phyloP scores from a whole-genome alignment of 2,113 vertebrate species.

The Okapia johnstoni region DNA sequence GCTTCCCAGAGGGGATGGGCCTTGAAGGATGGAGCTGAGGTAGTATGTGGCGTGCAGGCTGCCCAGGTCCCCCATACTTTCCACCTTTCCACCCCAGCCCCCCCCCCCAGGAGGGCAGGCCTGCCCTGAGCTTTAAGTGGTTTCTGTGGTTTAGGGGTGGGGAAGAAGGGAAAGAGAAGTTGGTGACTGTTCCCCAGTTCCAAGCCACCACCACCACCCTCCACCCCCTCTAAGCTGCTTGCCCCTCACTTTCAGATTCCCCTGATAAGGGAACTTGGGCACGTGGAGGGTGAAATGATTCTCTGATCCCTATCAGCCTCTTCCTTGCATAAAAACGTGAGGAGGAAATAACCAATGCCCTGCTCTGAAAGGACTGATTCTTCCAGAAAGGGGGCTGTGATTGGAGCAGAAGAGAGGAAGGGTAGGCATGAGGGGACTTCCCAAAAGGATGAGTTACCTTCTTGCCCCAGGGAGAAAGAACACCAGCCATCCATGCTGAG shows the following conservation, averaged over 20 bases:
- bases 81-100: background rate
- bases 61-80: background rate
- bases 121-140: constrained; percentile 62
- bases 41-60: background rate
- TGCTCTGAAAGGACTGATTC: constrained; percentile 2
- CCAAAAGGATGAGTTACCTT: background rate
- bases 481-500: background rate
- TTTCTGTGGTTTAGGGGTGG: constrained; percentile 68
- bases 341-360: constrained; percentile 5
- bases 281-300: constrained; percentile 36
- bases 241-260: constrained; percentile 50
- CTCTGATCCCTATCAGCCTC: constrained; percentile 60
- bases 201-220: constrained; percentile 12
- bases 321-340: constrained; percentile 39
- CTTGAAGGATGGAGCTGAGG: background rate
- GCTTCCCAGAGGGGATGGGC: background rate
- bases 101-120: constrained; percentile 39
- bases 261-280: constrained; percentile 50
- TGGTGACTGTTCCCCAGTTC: constrained; percentile 52
- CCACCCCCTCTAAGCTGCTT: constrained; percentile 16
- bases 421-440: background rate
- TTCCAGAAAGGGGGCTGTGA: background rate
- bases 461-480: background rate
- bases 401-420: background rate
- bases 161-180: constrained; percentile 59